phyloP scores from a whole-genome alignment of 2,888 invertebrate genomes.

The Lithophane socia region DNA sequence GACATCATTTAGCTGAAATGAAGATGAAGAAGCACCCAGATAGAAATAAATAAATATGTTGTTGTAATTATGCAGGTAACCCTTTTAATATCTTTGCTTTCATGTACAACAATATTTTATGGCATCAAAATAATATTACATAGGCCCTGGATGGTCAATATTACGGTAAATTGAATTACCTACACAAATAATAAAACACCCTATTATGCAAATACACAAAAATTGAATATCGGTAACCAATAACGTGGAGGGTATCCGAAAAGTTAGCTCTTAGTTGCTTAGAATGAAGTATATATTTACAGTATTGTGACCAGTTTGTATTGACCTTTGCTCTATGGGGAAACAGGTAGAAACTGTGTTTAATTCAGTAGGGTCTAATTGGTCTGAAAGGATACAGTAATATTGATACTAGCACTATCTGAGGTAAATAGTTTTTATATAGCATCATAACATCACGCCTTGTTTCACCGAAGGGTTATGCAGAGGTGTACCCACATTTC shows the following conservation, averaged over 20 bases:
- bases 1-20: not conserved
- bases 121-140: conserved; percentile 13
- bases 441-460: not conserved
- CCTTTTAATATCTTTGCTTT: not conserved
- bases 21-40: not conserved
- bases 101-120: conserved; percentile 13
- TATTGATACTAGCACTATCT: not conserved
- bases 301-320: conserved; percentile 30
- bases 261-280: conserved; percentile 32
- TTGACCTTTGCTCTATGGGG: not conserved
- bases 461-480: not conserved
- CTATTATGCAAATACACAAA: conserved; percentile 66
- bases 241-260: conserved; percentile 34
- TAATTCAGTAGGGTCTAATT: not conserved
- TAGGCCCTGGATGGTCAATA: conserved; percentile 18
- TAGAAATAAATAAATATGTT: not conserved
- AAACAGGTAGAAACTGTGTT: not conserved
- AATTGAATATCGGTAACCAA: conserved; percentile 67
- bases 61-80: too few relatives aligned
- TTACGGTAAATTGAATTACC: conserved; percentile 52
- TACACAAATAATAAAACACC: conserved; percentile 49
- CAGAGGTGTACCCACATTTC: not conserved
- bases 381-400: not conserved
- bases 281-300: conserved; percentile 32
- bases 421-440: not conserved